Evolutionary conservation across 2,797 vertebrate species (phyloP).

Genomic region (Xyrichtys novacula): DNA sequence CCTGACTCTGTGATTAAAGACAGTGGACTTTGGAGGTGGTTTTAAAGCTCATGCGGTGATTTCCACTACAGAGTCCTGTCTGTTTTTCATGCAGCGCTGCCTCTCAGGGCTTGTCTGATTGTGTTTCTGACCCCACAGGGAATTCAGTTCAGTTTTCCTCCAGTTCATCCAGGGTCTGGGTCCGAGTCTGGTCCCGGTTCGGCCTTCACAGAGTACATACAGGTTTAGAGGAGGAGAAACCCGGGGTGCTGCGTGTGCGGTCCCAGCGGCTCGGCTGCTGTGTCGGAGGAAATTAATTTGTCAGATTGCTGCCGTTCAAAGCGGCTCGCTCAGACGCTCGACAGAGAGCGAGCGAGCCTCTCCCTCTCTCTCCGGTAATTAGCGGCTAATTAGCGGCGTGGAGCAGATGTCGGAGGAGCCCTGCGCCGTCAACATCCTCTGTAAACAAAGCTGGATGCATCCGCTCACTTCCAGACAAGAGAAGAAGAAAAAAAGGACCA

Average conservation of each 20-base stretch:
- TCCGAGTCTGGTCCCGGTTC: background rate
- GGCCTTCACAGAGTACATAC: slow-evolving; percentile 24
- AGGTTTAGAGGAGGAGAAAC: background rate
- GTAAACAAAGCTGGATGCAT: slow-evolving; percentile 96
- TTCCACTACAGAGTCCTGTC: no score
- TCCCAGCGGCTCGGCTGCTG: slow-evolving; percentile 46
- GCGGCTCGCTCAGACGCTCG: slow-evolving; percentile 87
- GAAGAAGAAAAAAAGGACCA: slow-evolving; percentile 46
- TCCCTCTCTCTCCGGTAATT: slow-evolving; percentile 91
- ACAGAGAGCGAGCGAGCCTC: slow-evolving; percentile 86
- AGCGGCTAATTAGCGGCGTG: slow-evolving; percentile 92
- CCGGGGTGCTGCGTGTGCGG: background rate
- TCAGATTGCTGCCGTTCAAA: slow-evolving; percentile 89
- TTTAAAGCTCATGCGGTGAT: no score
- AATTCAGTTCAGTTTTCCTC: no score
- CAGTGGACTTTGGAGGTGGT: no score
- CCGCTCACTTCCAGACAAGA: slow-evolving; percentile 76
- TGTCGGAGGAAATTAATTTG: slow-evolving; percentile 89
- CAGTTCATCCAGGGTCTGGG: background rate
- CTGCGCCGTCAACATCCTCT: slow-evolving; percentile 91
- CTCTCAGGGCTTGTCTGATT: no score
- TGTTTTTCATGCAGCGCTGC: no score
- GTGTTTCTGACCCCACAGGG: no score
- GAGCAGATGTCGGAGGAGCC: slow-evolving; percentile 95
- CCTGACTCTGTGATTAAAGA: no score